Evolutionary conservation across 2,113 vertebrate species (phyloP), one percentile per base, ranked within the genome.

Genomic region (Corythornis madagascariensis): DNA sequence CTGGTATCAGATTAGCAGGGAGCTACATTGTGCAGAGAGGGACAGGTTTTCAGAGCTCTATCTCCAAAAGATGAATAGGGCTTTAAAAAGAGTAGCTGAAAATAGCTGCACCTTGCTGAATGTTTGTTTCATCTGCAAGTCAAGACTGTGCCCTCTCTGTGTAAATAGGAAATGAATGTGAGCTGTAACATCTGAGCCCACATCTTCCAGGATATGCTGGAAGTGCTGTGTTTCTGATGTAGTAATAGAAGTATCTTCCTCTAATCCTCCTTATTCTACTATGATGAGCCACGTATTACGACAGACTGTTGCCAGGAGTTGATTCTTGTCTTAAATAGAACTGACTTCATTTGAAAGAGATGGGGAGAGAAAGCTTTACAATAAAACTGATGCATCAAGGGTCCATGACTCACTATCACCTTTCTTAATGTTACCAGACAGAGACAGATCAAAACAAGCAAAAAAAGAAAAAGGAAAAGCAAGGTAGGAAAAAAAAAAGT

Each of bases 81-180:
- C 26, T 95, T 95, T 87, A 57, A 89, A 92, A 95, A 25, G 16
- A 59, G 72, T 11, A 57, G 69, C 82, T 89, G 76, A 74, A 93
- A 88, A 85, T 88, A 91, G 82, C 79, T 90, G 59, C 63, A 79
- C 28, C 55, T 94, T 42, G 13, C 75, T 79, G 50, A 70, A 35
- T 48, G 31, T 74, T 92, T 91, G 67, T 57, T 89, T 93, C 64
- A 65, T 89, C 47, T 92, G 66, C 33, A 76, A 81, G 70, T 57
- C 71, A 87, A 56, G 59, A 48, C 35, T 70, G 3, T 89, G 74
- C 59, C 74, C 63, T 94, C 74, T 20, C 13, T 71, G 47, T 59
- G 47, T 79, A 85, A 85, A 93, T 7, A 70, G 71, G 82, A 90
- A 63, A 55, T 63, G 70, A 71, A 61, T 0, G 1, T 91, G 74